Percentiles rank a stretch among this genome's conserved stretches.
Evolutionary conservation across 1,140 invertebrate species (phyloP).

Genomic region (Whitmania pigra): DNA sequence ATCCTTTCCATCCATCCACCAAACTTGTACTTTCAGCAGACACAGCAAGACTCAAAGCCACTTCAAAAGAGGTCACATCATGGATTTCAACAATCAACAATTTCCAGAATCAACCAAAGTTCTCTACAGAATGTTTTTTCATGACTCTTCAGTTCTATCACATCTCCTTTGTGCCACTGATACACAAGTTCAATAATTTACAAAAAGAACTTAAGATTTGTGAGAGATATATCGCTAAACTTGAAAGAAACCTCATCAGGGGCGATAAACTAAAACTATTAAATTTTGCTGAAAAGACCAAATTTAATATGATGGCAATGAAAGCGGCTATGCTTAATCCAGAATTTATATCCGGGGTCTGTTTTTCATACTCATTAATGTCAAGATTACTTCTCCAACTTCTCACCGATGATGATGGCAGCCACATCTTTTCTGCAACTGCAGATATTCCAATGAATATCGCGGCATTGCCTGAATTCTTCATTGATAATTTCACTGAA

Average conservation of each 20-base stretch:
- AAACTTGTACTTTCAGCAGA: slow-evolving; percentile 39
- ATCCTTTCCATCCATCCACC: neutral
- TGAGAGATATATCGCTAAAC: slow-evolving; percentile 55
- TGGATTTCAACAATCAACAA: slow-evolving; percentile 48
- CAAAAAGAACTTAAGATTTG: slow-evolving; percentile 68
- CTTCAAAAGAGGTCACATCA: slow-evolving; percentile 61
- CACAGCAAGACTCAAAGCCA: slow-evolving; percentile 70
- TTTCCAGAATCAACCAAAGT: slow-evolving; percentile 48
- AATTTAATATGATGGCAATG: neutral
- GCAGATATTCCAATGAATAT: slow-evolving; percentile 55
- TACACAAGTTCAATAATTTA: slow-evolving; percentile 72
- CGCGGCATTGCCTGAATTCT: slow-evolving; percentile 79
- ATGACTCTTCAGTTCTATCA: slow-evolving; percentile 84
- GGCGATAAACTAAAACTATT: too few species aligned
- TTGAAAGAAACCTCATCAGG: neutral
- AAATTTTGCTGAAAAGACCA: too few species aligned
- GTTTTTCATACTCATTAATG: neutral
- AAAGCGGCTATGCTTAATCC: neutral
- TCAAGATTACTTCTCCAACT: neutral
- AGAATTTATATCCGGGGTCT: neutral
- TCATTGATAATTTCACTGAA: slow-evolving; percentile 88
- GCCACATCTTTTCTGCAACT: too few species aligned
- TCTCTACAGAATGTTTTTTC: slow-evolving; percentile 92
- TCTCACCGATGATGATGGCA: too few species aligned
- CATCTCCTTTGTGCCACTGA: slow-evolving; percentile 69